These are phyloP conservation scores for Zophobas atratus DNA, from an alignment of 1,140 invertebrate species.

Conservation along the genomic window DNA sequence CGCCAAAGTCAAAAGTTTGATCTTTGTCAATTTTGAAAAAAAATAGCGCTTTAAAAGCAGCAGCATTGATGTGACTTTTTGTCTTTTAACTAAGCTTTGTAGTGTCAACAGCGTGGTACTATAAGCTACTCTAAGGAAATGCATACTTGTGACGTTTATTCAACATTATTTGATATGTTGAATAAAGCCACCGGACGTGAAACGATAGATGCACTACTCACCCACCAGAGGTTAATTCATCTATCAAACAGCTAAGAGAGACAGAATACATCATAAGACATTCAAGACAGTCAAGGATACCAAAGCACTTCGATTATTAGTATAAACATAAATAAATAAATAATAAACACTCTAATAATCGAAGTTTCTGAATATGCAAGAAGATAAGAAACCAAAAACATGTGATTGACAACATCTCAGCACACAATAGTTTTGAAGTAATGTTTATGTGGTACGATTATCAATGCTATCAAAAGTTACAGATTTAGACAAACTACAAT, in stretches of 20 bases:
- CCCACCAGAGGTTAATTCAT: conserved; percentile 86
- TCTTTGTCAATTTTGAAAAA: background rate
- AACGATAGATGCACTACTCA: conserved; percentile 73
- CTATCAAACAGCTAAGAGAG: conserved; percentile 86
- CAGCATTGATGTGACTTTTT: background rate
- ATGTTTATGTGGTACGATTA: background rate
- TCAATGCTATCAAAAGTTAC: too few species aligned
- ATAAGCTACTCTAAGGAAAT: conserved; percentile 19
- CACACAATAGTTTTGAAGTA: background rate
- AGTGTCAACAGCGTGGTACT: conserved; percentile 13
- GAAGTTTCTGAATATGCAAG: conserved; percentile 16
- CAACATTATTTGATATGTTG: conserved; percentile 25
- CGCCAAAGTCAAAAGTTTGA: background rate
- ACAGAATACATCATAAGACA: conserved; percentile 69
- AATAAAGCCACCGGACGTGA: conserved; percentile 14
- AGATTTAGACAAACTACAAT: too few species aligned
- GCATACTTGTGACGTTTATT: conserved; percentile 5
- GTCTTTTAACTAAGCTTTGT: background rate
- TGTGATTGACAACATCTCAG: conserved; percentile 18
- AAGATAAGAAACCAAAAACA: conserved; percentile 47
- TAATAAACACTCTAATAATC: conserved; percentile 10
- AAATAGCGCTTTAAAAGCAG: conserved; percentile 4
- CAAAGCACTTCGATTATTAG: conserved; percentile 25
- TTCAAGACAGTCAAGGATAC: conserved; percentile 36
- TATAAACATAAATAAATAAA: background rate